These are phyloP conservation scores for Drosophila littoralis DNA, from an alignment of 1,140 invertebrate genomes.

Conservation along the genomic window DNA sequence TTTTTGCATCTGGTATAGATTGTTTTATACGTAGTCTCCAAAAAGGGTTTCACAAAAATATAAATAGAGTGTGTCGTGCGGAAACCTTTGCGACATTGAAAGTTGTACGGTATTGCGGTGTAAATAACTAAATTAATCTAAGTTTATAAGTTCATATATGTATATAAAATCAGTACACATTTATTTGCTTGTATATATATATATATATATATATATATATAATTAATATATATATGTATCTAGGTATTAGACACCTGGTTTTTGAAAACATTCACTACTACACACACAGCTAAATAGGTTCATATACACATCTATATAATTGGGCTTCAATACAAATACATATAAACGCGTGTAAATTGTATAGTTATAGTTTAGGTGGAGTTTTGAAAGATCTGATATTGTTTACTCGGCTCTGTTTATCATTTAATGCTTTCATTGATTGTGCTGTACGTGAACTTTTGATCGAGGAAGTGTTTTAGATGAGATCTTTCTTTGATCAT, in stretches of 20 bases:
- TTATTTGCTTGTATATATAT: slow-evolving; percentile 36
- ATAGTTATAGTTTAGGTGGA: slow-evolving; percentile 53
- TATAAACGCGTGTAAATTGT: slow-evolving; percentile 46
- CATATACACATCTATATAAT: slow-evolving; percentile 29
- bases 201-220: no score
- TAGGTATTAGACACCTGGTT: slow-evolving; percentile 9
- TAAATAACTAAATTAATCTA: slow-evolving; percentile 61
- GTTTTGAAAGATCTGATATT: slow-evolving; percentile 11
- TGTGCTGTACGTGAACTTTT: slow-evolving; percentile 62
- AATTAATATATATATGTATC: slow-evolving; percentile 41
- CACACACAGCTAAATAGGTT: slow-evolving; percentile 48
- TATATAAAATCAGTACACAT: slow-evolving; percentile 39
- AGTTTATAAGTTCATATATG: slow-evolving; percentile 71
- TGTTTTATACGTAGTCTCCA: slow-evolving; percentile 44
- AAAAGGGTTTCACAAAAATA: slow-evolving; percentile 76
- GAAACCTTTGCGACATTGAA: slow-evolving; percentile 62
- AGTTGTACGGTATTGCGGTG: slow-evolving; percentile 44
- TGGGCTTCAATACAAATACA: slow-evolving; percentile 37
- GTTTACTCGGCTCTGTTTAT: slow-evolving; percentile 22
- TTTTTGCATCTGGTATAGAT: slow-evolving; percentile 28
- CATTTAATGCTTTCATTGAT: slow-evolving; percentile 51
- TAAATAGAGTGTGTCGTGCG: slow-evolving; percentile 60
- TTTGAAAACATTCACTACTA: slow-evolving; percentile 2
- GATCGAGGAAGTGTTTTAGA: slow-evolving; percentile 12
- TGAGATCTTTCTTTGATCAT: slow-evolving; percentile 28